A percentile compares a stretch with the other conserved stretches of the same genome.
These are phyloP conservation scores for Heliconius aoede DNA, from an alignment of 2,888 invertebrate genomes.

Conservation along the genomic window DNA sequence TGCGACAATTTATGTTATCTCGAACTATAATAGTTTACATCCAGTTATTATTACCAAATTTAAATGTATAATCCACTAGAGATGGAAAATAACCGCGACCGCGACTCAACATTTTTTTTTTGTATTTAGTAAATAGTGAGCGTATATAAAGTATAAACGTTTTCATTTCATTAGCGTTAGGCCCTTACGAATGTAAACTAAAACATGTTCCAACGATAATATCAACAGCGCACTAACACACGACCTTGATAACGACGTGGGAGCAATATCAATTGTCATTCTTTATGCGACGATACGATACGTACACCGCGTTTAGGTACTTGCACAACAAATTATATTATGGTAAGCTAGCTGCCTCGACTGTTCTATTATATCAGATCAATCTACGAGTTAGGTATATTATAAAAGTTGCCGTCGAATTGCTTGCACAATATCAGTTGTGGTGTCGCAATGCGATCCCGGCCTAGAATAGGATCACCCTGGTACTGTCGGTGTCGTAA, in stretches of 20 bases:
- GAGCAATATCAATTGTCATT: constrained; percentile 41
- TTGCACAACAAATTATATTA: constrained; percentile 36
- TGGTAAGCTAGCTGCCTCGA: constrained; percentile 31
- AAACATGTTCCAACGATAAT: constrained; percentile 36
- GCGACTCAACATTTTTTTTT: background rate
- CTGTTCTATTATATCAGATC: constrained; percentile 30
- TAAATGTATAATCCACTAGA: background rate
- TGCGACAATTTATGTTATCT: no score
- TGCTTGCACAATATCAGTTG: constrained; percentile 6
- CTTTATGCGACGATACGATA: no score
- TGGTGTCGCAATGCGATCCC: no score
- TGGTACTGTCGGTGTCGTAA: no score
- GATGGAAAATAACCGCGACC: background rate
- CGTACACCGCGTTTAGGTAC: constrained; percentile 24
- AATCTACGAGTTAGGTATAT: constrained; percentile 14
- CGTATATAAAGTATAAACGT: background rate
- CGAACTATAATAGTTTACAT: no score
- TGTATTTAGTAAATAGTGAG: background rate
- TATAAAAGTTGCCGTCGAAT: constrained; percentile 23
- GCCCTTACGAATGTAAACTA: constrained; percentile 23
- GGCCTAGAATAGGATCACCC: no score
- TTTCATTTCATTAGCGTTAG: background rate
- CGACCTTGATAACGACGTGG: constrained; percentile 39
- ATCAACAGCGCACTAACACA: constrained; percentile 33
- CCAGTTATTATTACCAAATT: no score